A percentile compares a stretch with the other conserved stretches of the same genome.
Evolutionary conservation across 2,888 invertebrate genomes (phyloP).

Genomic region (Pristionchus japonicus): DNA sequence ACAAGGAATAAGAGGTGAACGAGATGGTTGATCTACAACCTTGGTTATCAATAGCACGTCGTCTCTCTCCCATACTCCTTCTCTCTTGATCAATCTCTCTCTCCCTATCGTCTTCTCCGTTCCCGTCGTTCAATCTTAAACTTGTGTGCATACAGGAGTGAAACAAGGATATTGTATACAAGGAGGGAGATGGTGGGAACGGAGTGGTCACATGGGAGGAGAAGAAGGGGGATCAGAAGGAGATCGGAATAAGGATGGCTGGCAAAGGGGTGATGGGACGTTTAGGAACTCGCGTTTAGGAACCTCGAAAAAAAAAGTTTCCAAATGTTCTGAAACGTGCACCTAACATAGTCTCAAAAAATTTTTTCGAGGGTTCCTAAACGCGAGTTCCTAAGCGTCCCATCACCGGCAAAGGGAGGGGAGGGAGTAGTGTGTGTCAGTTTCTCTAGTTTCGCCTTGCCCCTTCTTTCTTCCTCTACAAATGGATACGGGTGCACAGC

Average conservation of each 20-base stretch:
- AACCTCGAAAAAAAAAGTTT: too few relatives aligned
- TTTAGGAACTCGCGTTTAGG: too few relatives aligned
- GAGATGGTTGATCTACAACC: background rate
- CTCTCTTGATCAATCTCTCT: background rate
- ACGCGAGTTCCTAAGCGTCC: too few relatives aligned
- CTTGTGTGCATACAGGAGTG: conserved; percentile 39
- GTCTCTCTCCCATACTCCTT: background rate
- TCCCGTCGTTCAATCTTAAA: conserved; percentile 32
- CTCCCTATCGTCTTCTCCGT: conserved; percentile 15
- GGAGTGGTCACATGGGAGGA: conserved; percentile 15
- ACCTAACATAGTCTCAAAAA: too few relatives aligned
- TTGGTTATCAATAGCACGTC: background rate
- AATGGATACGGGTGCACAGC: conserved; percentile 33
- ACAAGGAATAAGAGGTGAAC: background rate
- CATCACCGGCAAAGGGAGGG: too few relatives aligned
- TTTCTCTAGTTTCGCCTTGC: conserved; percentile 32
- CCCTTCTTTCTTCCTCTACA: conserved; percentile 30
- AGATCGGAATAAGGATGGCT: background rate
- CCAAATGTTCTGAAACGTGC: too few relatives aligned
- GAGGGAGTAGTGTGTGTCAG: conserved; percentile 21
- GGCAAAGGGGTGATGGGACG: background rate
- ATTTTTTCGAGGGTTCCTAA: too few relatives aligned
- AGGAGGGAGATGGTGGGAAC: background rate
- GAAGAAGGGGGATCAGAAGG: conserved; percentile 1
- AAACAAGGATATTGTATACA: conserved; percentile 34